A percentile compares a stretch with the other conserved stretches of the same genome.
Conservation (phyloP, 92 coral and sea anemone species). For the Zoanthus sansibaricus region DNA sequence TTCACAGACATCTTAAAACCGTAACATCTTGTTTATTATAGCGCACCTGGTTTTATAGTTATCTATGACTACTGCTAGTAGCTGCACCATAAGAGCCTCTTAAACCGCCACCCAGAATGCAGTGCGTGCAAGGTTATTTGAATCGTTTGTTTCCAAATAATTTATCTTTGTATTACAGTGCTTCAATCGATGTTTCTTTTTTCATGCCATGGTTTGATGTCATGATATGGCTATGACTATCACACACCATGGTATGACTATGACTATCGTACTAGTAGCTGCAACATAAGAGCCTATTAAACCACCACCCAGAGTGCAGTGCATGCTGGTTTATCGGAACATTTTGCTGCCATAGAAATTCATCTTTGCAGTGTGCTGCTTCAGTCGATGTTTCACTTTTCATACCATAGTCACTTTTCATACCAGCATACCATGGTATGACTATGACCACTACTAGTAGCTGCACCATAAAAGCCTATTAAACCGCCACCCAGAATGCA, state of each 20-base stretch:
- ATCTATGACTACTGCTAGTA: neutral
- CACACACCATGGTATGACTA: too few relatives aligned
- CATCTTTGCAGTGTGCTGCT: too few relatives aligned
- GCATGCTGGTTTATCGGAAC: neutral
- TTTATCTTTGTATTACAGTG: too few relatives aligned
- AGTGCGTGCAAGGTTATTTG: neutral
- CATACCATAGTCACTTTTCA: too few relatives aligned
- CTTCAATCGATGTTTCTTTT: too few relatives aligned
- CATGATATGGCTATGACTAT: too few relatives aligned
- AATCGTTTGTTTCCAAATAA: neutral
- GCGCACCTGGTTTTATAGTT: too few relatives aligned
- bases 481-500: neutral
- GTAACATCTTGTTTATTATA: too few relatives aligned
- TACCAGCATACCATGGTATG: too few relatives aligned
- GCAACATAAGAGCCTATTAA: neutral
- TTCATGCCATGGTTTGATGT: too few relatives aligned
- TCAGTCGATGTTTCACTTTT: too few relatives aligned
- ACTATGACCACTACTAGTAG: neutral
- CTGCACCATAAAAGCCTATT: neutral
- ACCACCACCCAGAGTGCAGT: neutral
- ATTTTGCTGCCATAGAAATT: neutral
- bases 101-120: neutral
- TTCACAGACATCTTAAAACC: too few relatives aligned
- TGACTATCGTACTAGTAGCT: neutral
- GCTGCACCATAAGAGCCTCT: neutral